Base-by-base conservation (phyloP, 2,113 vertebrate species). In the Chaetorhynchus papuensis region DNA sequence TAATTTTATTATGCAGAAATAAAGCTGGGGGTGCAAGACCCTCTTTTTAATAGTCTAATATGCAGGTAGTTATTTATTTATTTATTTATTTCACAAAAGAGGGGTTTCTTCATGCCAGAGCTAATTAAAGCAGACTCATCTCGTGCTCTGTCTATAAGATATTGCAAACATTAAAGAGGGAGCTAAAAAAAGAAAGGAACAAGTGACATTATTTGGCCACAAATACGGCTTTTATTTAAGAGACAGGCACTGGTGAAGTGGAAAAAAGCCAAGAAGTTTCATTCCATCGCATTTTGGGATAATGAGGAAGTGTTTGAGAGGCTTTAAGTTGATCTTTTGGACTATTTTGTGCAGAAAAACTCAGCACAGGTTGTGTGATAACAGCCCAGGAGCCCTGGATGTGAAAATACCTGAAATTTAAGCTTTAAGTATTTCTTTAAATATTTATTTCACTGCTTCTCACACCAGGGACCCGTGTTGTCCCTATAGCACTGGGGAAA, bases 71-170 rank as follows among this genome's bases (percentile, higher is more conserved):
- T 94, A 23, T 78, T 76, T 92, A 71, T 85, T 72, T 94, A 23
- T 78, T 76, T 92, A 71, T 85, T 80, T 90, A 18, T 87, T 91
- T 89, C 37, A 39, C 45, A 22, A 53, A 90, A 80, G 4, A 16
- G 21, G 1, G 1, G 10, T 26, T 30, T 27, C 69, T 91, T 94
- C 27, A 45, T 33, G 37, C 33, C 35, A 69, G 28, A 80, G 49
- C 49, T 93, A 93, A 96, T 95, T 97, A 85, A 92, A 93, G 44
- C 37, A 76, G 53, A 41, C 78, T 87, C 31, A 45, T 72, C 66
- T 82, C 3, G 0, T 61, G 22, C 50, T 69, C 71, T 69, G 15
- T 59, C 72, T 91, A 13, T 79, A 82, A 96, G 28, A 18, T 54
- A 85, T 11, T 85, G 31, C 53, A 90, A 41, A 57, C 50, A 79